Evolutionary conservation across 2,888 invertebrate genomes (phyloP).

Genomic region (Pristionchus fissidentatus): DNA sequence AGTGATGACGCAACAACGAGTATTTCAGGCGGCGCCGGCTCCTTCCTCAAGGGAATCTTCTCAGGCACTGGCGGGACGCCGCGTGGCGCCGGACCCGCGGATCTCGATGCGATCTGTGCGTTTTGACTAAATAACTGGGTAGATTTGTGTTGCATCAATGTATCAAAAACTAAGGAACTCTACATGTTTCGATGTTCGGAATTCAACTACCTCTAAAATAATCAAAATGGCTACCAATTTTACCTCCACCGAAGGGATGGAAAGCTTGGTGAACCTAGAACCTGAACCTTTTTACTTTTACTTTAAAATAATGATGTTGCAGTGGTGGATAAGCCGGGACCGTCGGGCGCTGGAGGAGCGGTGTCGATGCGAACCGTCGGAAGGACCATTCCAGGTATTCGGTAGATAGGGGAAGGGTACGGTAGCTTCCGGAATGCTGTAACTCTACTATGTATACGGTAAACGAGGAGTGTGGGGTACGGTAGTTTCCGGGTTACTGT

Average conservation of each 20-base stretch:
- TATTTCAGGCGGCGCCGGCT: constrained; percentile 11
- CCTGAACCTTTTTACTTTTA: too few relatives aligned
- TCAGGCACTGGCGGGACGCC: constrained; percentile 48
- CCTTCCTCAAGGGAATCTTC: constrained; percentile 81
- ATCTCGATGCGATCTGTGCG: constrained; percentile 71
- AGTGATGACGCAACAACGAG: too few relatives aligned
- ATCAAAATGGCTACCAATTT: too few relatives aligned
- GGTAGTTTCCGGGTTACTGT: neutral
- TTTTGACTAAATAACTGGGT: neutral
- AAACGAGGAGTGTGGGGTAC: too few relatives aligned
- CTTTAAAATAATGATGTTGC: constrained; percentile 50
- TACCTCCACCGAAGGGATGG: too few relatives aligned
- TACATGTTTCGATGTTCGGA: too few relatives aligned
- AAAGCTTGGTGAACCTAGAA: too few relatives aligned
- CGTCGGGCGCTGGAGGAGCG: constrained; percentile 51
- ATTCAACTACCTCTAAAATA: too few relatives aligned
- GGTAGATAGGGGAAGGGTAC: too few relatives aligned
- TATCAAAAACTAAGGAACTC: too few relatives aligned
- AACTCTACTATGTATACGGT: too few relatives aligned
- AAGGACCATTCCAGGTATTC: constrained; percentile 64
- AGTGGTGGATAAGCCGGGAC: constrained; percentile 69
- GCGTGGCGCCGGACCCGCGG: constrained; percentile 64
- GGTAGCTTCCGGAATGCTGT: too few relatives aligned
- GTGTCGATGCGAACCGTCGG: constrained; percentile 69
- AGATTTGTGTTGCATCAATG: neutral